phyloP scores from a whole-genome alignment of 2,113 vertebrate species.

The Sylvilagus bachmani region DNA sequence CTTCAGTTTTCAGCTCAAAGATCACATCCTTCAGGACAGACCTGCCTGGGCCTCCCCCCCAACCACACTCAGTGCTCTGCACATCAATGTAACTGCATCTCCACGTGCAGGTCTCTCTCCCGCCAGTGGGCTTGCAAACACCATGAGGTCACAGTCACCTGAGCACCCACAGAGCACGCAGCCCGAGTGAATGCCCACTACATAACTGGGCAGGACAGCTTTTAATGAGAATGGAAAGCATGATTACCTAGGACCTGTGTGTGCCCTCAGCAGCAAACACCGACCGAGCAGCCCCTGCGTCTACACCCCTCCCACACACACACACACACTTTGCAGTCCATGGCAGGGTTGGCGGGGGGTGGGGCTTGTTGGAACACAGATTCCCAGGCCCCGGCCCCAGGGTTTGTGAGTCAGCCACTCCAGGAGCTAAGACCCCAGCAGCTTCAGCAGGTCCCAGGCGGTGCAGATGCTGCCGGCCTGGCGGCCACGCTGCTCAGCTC shows the following conservation, averaged over 20 bases:
- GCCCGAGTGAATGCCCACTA: not conserved
- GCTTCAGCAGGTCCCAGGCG: not conserved
- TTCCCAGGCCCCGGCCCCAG: not conserved
- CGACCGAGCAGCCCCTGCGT: not conserved
- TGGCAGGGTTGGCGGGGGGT: no score
- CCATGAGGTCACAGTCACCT: not conserved
- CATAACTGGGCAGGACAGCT: not conserved
- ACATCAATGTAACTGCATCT: not conserved
- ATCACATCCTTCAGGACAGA: not conserved
- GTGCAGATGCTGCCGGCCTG: not conserved
- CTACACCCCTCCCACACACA: not conserved
- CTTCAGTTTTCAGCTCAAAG: conserved; percentile 5
- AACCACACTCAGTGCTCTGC: not conserved
- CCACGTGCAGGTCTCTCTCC: not conserved
- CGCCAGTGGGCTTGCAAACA: not conserved
- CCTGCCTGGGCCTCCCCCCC: not conserved
- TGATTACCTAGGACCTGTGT: no score
- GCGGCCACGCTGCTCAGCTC: not conserved
- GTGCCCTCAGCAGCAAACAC: not conserved
- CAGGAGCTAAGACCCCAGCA: no score
- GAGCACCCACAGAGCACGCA: not conserved
- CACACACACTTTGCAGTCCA: no score
- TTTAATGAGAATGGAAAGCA: not conserved
- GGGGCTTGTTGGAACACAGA: not conserved
- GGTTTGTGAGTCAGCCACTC: not conserved